phyloP scores from a whole-genome alignment of 2,888 invertebrate genomes.

The Drosophila engyochracea region DNA sequence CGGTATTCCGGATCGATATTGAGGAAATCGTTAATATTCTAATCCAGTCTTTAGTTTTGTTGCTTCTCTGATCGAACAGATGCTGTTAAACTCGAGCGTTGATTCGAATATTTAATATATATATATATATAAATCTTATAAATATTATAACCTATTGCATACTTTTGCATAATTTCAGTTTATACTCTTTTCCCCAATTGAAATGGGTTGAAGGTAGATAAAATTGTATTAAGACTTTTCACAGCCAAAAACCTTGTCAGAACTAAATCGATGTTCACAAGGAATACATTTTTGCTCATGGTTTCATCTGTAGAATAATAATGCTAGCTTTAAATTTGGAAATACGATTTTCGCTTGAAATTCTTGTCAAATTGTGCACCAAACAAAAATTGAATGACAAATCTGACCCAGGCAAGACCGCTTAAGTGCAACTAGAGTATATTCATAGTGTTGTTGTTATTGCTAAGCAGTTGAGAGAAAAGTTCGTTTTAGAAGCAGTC shows the following conservation, averaged over 20 bases:
- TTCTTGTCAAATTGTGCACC: background rate
- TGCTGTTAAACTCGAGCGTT: background rate
- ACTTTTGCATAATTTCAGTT: background rate
- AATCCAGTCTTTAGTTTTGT: background rate
- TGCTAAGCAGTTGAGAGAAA: constrained; percentile 11
- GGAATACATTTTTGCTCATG: background rate
- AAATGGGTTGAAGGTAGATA: background rate
- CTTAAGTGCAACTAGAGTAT: background rate
- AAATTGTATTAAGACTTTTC: background rate
- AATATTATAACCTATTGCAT: background rate
- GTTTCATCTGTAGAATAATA: background rate
- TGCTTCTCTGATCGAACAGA: background rate
- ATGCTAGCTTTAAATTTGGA: background rate
- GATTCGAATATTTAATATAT: background rate
- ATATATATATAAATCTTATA: background rate
- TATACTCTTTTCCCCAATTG: background rate
- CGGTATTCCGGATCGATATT: background rate
- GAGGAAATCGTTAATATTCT: background rate
- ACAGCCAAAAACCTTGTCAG: background rate
- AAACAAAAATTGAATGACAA: background rate
- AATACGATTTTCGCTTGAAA: background rate
- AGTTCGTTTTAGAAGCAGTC: constrained; percentile 32
- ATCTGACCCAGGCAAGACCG: background rate
- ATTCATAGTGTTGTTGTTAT: constrained; percentile 27
- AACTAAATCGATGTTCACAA: background rate